Evolutionary conservation across 2,113 vertebrate species (phyloP), one percentile per base, ranked within the genome.

Genomic region (Phodopus roborovskii): DNA sequence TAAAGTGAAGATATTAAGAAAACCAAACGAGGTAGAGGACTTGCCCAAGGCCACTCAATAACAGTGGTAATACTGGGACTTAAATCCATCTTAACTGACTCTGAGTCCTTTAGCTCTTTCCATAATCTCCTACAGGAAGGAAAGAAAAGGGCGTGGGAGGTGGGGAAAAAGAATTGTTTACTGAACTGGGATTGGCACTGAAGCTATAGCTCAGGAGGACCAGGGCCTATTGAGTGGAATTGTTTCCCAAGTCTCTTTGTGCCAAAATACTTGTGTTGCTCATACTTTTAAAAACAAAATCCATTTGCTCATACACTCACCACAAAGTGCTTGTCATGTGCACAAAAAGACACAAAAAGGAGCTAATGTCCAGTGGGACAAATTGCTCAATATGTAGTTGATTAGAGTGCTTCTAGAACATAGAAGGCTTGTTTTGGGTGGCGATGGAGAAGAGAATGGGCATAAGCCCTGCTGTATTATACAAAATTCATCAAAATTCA

Each of bases 1-100:
- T 90, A 56, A 92, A 28, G 15, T 68, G 58, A 88, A 86, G 84
- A 86, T 33, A 92, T 30, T 64, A 81, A 92, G 66, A 96, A 42
- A 83, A 73, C 50, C 28, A 81, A 74, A 82, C 73, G 58, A 84
- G 48, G 11, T 50, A 91, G 88, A 28, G 10, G 56, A 96, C 22
- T 95, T 36, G 91, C 22, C 66, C 2, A 68, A 93, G 45, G 20
- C 91, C 28, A 93, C 39, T 74, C 88, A 92, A 83, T 66, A 64
- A 73, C 26, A 60, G 48, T 83, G 68, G 42, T 19, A 84, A 42
- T 53, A 5, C 53, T 89, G 48, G 66, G 10, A 93, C 33, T 87
- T 84, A 93, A 86, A 74, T 10, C 16, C n/a, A 66, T 62, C 26
- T 89, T 24, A 91, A 77, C 15, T 73, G 42, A 90, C 26, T 94